Base-by-base conservation (phyloP, 2,113 vertebrate species). In the Tenebrosternarchus preto region DNA sequence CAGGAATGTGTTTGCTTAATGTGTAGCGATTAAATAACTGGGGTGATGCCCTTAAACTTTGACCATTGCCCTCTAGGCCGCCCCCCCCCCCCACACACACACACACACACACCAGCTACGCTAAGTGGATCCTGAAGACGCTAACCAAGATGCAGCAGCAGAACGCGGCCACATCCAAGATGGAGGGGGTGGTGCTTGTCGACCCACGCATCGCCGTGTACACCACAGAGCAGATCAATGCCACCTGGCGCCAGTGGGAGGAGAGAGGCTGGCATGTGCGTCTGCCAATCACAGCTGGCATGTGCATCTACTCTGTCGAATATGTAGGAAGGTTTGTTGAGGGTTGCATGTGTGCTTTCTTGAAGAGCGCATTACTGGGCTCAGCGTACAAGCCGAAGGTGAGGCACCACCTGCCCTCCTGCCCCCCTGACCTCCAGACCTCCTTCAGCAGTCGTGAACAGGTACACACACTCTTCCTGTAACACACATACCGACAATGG, bases 341-440 rank as follows among this genome's bases (percentile, higher is more conserved):
- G n/a, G n/a, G n/a, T n/a, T n/a, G 29, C 20, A 20, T 24, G 57
- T 66, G 24, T 59, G 31, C 57, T 24, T 76, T 76, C 25, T 22
- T 77, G 80, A 72, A 59, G 31, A 82, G 80, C 22, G 5, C 15
- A n/a, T 72, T 82, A 29, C 57, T 82, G 22, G 80, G 80, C 4
- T 15, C 33, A 25, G n/a, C 39, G 15, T 82, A 82, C 74, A 72
- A 64, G 61, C 75, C 53, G n/a, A 82, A 77, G 60, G 59, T 77
- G 19, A 77, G 80, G 16, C 74, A 82, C 59, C 66, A 56, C 27
- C 22, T 73, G 12, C 80, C 75, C 43, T 25, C 78, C 60, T 61
- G n/a, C 22, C 67, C 29, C 22, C 68, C 59, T 8, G 43, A 77
- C 17, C 17, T 76, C 0, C 70, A 76, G 19, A 31, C 22, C 24